A percentile compares a stretch with the other conserved stretches of the same genome.
Evolutionary conservation across 2,113 vertebrate genomes (phyloP).

Genomic region (Circaetus gallicus): DNA sequence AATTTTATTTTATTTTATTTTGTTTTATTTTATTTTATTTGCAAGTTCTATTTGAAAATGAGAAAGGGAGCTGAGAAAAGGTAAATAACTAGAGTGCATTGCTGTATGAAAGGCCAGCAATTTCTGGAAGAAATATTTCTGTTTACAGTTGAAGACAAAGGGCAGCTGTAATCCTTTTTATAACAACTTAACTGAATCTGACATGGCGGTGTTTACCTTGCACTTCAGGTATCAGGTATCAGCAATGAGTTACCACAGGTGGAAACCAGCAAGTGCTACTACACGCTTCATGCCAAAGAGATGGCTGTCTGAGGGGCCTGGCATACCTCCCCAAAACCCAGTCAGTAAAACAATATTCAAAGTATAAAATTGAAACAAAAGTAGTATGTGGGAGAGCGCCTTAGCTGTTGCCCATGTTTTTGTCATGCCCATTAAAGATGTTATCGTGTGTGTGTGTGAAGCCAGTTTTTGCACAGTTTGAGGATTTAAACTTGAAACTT

Average conservation of each 20-base stretch:
- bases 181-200: not conserved
- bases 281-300: not conserved
- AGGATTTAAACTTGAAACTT: not conserved
- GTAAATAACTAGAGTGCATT: not conserved
- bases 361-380: not conserved
- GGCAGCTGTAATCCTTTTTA: not conserved
- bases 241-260: not conserved
- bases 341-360: not conserved
- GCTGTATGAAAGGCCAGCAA: not conserved
- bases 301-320: not conserved
- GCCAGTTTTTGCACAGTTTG: not conserved
- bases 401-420: not conserved
- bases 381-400: not conserved
- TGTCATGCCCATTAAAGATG: not conserved
- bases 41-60: not conserved
- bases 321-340: not conserved
- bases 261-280: not conserved
- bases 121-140: not conserved
- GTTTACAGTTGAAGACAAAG: not conserved
- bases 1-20: no score
- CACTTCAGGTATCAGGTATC: not conserved
- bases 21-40: not conserved
- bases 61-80: not conserved
- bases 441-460: not conserved
- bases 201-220: not conserved